Evolutionary conservation across 2,797 vertebrate genomes (phyloP), one percentile per base, ranked within the genome.

Genomic region (Carcharodon carcharias): DNA sequence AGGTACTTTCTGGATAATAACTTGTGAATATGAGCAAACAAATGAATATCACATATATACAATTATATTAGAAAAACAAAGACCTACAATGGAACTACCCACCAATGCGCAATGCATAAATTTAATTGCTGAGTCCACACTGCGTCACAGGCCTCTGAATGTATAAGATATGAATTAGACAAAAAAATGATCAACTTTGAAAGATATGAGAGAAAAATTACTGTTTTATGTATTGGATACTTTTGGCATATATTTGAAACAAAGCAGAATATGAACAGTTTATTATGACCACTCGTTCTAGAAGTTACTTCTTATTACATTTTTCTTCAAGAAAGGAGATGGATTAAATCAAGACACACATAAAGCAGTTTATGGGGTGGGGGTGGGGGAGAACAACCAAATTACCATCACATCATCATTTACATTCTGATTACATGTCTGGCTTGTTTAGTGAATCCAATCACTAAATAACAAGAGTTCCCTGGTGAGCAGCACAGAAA

Each of bases 391-490:
- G n/a, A 95, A 69, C 92, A 94, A 93, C 63, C 63, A 95, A 93
- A 67, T 65, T 93, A 6, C 40, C 63, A 71, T 69, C 40, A 69
- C 35, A 93, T 21, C 63, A 45, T 65, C 35, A 65, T 26, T 65
- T 21, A 93, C 93, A 95, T 69, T 95, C 40, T 95, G 45, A 67
- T 95, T 95, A 69, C 63, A 95, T 95, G 92, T 95, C n/a, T 95
- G 65, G n/a, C 56, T 91, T 91, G 88, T 91, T 58, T 61, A 61
- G 88, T 58, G 88, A 50, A 95, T 65, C 65, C 65, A 95, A 28
- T 69, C 63, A 50, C 35, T 65, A 50, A 50, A 95, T 69, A 95
- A 95, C 56, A 58, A 65, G 35, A 21, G 35, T 67, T 67, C 92
- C n/a, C 40, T 45, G 2, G 65, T 50, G 40, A 69, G 40, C 93